These are phyloP conservation scores for Pelvicachromis taeniatus DNA, from an alignment of 2,113 vertebrate genomes.

Conservation along the genomic window DNA sequence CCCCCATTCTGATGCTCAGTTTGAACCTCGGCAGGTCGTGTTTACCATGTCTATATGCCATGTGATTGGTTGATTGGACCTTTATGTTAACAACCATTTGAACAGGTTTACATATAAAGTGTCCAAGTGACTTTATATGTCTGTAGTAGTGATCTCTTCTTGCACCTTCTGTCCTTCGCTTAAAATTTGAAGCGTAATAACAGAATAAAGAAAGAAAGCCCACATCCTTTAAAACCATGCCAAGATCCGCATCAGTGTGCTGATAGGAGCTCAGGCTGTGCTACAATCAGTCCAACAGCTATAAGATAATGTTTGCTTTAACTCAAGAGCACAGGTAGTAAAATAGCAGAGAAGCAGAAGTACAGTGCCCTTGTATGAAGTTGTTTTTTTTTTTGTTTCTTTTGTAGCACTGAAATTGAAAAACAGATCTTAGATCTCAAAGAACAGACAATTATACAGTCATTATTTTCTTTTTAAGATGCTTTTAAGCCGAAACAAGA, in stretches of 20 bases:
- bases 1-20: too few relatives aligned
- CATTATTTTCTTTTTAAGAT: not conserved
- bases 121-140: not conserved
- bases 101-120: too few relatives aligned
- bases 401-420: not conserved
- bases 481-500: not conserved
- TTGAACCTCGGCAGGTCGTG: too few relatives aligned
- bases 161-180: not conserved
- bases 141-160: not conserved
- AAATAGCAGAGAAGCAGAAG: not conserved
- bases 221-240: not conserved
- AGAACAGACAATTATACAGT: not conserved
- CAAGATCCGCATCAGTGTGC: not conserved
- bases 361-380: not conserved
- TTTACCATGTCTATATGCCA: too few relatives aligned
- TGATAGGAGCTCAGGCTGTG: not conserved
- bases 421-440: not conserved
- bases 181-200: not conserved
- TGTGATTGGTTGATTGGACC: too few relatives aligned
- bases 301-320: not conserved
- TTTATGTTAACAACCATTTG: too few relatives aligned
- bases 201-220: not conserved
- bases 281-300: not conserved
- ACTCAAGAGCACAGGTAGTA: not conserved
- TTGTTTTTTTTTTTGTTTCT: accelerated